These are phyloP conservation scores for Abscondita cerata DNA, from an alignment of 2,888 invertebrate species.

Conservation along the genomic window DNA sequence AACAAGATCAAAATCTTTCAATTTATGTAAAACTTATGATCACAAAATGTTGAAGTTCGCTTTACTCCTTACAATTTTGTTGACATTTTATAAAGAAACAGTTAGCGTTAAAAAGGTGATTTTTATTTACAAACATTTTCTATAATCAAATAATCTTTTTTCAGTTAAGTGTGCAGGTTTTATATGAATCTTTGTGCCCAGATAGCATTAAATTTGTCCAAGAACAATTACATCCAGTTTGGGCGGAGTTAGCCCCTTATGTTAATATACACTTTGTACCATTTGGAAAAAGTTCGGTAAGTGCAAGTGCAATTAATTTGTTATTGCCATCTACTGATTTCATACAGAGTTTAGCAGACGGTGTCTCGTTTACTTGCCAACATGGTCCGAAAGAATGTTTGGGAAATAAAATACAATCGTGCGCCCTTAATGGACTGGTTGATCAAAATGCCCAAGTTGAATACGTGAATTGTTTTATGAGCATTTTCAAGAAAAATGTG, in stretches of 20 bases:
- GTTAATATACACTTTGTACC: constrained; percentile 65
- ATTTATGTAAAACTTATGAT: not conserved
- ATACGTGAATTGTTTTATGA: constrained; percentile 55
- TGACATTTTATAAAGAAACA: not conserved
- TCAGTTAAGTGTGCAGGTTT: constrained; percentile 62
- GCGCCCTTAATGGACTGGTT: constrained; percentile 59
- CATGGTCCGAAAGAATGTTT: constrained; percentile 69
- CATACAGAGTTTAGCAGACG: constrained; percentile 48
- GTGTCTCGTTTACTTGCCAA: constrained; percentile 65
- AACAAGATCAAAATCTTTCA: not conserved
- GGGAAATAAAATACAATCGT: constrained; percentile 70
- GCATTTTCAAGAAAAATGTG: constrained; percentile 39
- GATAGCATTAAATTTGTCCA: constrained; percentile 66
- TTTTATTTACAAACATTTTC: not conserved
- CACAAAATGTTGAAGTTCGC: not conserved
- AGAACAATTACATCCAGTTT: constrained; percentile 62
- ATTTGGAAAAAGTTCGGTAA: constrained; percentile 70
- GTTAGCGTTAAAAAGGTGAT: constrained; percentile 6
- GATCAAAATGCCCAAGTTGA: constrained; percentile 54
- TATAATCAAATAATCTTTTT: too few relatives aligned
- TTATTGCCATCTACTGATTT: constrained; percentile 3
- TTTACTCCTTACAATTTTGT: not conserved
- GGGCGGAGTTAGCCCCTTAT: constrained; percentile 60
- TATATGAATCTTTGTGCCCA: constrained; percentile 69
- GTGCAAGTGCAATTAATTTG: constrained; percentile 35